Base-by-base conservation (phyloP, 2,888 invertebrate genomes). In the Hyposoter didymator region DNA sequence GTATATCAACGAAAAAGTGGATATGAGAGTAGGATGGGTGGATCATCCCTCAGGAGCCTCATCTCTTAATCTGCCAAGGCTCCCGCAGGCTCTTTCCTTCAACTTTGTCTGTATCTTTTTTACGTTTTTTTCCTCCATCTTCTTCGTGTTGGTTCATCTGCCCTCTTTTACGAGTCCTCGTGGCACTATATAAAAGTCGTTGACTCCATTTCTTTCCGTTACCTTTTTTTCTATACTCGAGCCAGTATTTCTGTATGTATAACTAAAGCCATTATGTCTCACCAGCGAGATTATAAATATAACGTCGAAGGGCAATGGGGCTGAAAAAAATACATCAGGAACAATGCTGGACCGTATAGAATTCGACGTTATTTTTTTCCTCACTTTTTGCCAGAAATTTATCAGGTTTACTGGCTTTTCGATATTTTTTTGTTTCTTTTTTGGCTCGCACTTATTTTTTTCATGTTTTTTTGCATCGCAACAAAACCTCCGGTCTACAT, bases 161-260 rank as follows among this genome's bases (percentile, higher is more conserved):
- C 86, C 85, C 86, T 87, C 90, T 88, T 88, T 88, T 88, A 89
- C 87, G 87, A 88, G 81, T 80, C 85, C 87, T 73, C 80, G 78
- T 74, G 84, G 80, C 82, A 83, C 83, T 87, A 74, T 82, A 86
- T 79, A 73, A 79, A 80, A 82, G 76, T 79, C 79, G 72, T 85
- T 76, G 79, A 85, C 75, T 85, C 78, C 73, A 43, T 66, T 80
- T 64, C 62, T 80, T 79, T 62, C 62, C 62, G 79, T 73, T 66
- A 47, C 80, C 43, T 73, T 73, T 72, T 72, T 47, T 67, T 62
- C n/a, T 59, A n/a, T n/a, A 52, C 66, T 52, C 45, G 14, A 7
- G 59, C 59, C 59, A 35, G 47, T 49, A 75, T 55, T 55, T 22
- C 22, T 55, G 19, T 47, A 55, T 73, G 22, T 19, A 35, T 17